phyloP scores from a whole-genome alignment of 2,888 invertebrate species.

The Phaonia tiefii region DNA sequence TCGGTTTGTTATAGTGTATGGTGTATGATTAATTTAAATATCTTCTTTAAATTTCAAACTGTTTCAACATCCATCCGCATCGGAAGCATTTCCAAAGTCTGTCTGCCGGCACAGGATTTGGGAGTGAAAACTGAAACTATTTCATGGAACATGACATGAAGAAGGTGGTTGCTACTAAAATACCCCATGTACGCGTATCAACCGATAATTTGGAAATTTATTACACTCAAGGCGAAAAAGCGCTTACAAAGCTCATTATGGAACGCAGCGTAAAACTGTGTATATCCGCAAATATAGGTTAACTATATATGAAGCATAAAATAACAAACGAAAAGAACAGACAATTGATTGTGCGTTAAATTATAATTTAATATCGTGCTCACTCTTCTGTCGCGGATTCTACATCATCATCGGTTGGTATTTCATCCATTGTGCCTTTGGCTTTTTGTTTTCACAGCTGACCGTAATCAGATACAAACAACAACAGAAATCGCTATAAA shows the following conservation, averaged over 20 bases:
- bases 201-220: conserved; percentile 27
- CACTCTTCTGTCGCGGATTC: too few relatives aligned
- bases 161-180: not conserved
- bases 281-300: conserved; percentile 47
- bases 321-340: not conserved
- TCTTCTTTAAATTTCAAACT: too few relatives aligned
- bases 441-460: conserved; percentile 58
- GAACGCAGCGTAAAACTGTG: not conserved
- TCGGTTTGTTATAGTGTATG: too few relatives aligned
- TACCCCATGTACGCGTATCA: not conserved
- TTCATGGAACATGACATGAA: too few relatives aligned
- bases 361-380: conserved; percentile 43
- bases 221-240: not conserved
- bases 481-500: conserved; percentile 37
- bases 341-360: conserved; percentile 47
- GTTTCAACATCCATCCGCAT: too few relatives aligned
- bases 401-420: too few relatives aligned
- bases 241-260: conserved; percentile 18
- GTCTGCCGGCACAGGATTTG: conserved; percentile 6
- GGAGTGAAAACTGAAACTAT: too few relatives aligned
- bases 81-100: not conserved
- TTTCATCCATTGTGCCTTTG: not conserved
- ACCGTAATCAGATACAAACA: conserved; percentile 47
- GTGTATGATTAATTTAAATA: too few relatives aligned
- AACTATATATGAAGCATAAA: conserved; percentile 50